Conservation (phyloP, 2,888 invertebrate species). For the Volucella inanis region DNA sequence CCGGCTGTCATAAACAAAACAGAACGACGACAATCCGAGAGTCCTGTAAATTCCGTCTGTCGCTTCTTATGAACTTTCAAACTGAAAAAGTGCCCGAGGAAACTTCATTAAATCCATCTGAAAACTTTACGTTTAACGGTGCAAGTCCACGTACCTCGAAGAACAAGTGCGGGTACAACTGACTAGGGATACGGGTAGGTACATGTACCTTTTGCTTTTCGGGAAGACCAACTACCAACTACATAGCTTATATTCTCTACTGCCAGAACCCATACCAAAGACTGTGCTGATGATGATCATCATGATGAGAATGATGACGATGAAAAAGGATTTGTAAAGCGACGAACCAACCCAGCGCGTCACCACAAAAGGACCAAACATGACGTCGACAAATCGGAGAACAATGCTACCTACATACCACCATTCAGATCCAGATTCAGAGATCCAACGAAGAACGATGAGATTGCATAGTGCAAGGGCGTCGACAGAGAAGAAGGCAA, state of each 20-base stretch:
- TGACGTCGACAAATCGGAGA: conserved; percentile 73
- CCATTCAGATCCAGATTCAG: too few species aligned
- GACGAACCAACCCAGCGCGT: conserved; percentile 64
- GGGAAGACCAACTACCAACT: conserved; percentile 34
- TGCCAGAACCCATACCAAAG: conserved; percentile 18
- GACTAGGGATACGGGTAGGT: not conserved
- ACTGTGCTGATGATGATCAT: conserved; percentile 31
- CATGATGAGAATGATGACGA: conserved; percentile 66
- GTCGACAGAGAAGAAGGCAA: conserved; percentile 40
- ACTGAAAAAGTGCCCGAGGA: conserved; percentile 66
- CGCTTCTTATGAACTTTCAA: conserved; percentile 69
- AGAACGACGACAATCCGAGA: conserved; percentile 58
- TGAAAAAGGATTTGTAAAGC: conserved; percentile 73
- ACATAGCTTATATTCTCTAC: conserved; percentile 31
- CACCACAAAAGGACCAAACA: conserved; percentile 67
- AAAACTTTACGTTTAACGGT: conserved; percentile 59
- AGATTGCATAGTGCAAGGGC: conserved; percentile 38
- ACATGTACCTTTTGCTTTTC: conserved; percentile 36
- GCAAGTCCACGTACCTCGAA: not conserved
- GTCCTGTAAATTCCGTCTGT: conserved; percentile 69
- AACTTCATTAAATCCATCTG: conserved; percentile 73
- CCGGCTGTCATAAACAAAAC: conserved; percentile 52
- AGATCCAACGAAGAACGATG: conserved; percentile 37
- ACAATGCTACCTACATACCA: conserved; percentile 59
- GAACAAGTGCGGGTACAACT: not conserved